These are phyloP conservation scores for Octomys mimax DNA, from an alignment of 2,797 vertebrate genomes.

Conservation along the genomic window DNA sequence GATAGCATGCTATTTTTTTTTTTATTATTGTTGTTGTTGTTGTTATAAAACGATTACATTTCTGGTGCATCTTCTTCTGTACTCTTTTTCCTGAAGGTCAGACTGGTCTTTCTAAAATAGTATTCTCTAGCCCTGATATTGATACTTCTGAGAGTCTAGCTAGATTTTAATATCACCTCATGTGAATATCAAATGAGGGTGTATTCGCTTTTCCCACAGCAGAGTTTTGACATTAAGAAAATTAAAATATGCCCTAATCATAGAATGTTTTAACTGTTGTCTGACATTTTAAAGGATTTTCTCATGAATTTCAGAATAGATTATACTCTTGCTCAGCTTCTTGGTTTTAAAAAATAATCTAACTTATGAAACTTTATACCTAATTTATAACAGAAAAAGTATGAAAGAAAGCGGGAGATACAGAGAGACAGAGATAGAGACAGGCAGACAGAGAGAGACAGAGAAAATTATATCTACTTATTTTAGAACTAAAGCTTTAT, in stretches of 20 bases:
- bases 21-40: conserved; percentile 30
- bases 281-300: conserved; percentile 85
- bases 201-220: conserved; percentile 75
- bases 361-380: conserved; percentile 77
- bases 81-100: conserved; percentile 65
- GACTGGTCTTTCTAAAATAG: conserved; percentile 33
- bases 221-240: conserved; percentile 85
- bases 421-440: neutral
- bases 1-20: conserved; percentile 48
- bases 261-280: conserved; percentile 82
- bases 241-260: conserved; percentile 84
- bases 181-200: conserved; percentile 77
- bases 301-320: conserved; percentile 81
- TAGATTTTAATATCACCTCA: conserved; percentile 79
- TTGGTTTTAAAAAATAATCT: conserved; percentile 78
- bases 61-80: conserved; percentile 12
- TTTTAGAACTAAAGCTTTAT: neutral
- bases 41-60: conserved; percentile 62
- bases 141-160: conserved; percentile 68
- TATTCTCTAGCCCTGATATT: conserved; percentile 59
- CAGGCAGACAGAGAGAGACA: neutral
- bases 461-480: neutral
- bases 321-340: conserved; percentile 76
- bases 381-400: conserved; percentile 69
- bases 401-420: neutral